Conservation (phyloP, 2,113 vertebrate genomes). For the Pandion haliaetus region DNA sequence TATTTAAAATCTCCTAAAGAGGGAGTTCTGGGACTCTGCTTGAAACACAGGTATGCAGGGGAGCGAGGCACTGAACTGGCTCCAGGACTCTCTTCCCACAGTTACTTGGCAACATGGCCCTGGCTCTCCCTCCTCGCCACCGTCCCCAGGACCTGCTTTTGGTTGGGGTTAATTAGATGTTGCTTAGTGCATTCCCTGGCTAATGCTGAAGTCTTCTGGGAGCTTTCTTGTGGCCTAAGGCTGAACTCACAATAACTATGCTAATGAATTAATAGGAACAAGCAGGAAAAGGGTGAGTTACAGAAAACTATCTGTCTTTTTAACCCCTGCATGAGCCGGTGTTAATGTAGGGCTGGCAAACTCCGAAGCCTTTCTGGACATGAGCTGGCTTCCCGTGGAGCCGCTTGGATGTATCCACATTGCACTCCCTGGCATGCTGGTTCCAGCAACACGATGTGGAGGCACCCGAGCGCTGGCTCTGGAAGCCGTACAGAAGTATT, state of each 20-base stretch:
- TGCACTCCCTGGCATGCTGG: neutral
- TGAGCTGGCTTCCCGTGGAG: neutral
- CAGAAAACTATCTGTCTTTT: conserved; percentile 35
- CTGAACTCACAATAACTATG: conserved; percentile 61
- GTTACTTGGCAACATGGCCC: conserved; percentile 60
- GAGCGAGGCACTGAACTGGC: neutral
- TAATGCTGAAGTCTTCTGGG: conserved; percentile 46
- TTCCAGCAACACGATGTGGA: neutral
- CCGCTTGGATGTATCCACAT: neutral
- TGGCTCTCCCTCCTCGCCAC: conserved; percentile 3
- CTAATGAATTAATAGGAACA: conserved; percentile 56
- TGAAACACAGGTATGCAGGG: neutral
- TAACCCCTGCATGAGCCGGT: neutral
- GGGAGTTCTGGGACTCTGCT: conserved; percentile 43
- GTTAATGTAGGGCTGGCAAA: conserved; percentile 4
- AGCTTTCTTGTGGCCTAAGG: conserved; percentile 46
- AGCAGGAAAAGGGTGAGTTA: conserved; percentile 29
- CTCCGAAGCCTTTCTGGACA: neutral
- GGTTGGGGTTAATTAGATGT: conserved; percentile 66
- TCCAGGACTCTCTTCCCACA: conserved; percentile 18
- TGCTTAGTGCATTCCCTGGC: conserved; percentile 46
- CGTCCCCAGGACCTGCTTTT: conserved; percentile 52
- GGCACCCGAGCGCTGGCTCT: neutral
- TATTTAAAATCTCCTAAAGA: conserved; percentile 44
- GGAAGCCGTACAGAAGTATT: conserved; percentile 23